Base-by-base conservation (phyloP, 2,113 vertebrate species). In the Rhineura floridana region DNA sequence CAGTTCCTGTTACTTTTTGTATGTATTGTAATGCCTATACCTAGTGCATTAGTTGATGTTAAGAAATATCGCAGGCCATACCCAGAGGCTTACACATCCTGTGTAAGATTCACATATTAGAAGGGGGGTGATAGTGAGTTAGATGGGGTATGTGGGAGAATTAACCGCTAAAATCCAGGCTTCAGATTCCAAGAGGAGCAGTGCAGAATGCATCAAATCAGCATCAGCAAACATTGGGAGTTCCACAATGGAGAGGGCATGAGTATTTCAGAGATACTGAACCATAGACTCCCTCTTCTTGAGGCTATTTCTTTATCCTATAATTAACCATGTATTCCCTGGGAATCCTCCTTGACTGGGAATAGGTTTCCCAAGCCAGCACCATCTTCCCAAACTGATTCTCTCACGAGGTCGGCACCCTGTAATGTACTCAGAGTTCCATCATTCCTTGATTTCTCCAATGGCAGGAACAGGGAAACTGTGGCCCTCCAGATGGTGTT, bases 101-200 rank as follows among this genome's bases (percentile, higher is more conserved):
- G 12, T 5, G 19, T 12, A 39, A 36, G 50, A 72, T 21, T 25
- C 30, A 63, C 15, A 48, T 63, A 46, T 3, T 42, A 17, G 59
- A 63, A 59, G 23, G 36, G 36, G 7, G 21, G 25, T 19, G 3
- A 30, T 81, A 25, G 83, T 21, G 48, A 30, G 7, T 4, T 23
- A 2, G 19, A 1, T 2, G 59, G 21, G 78, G 19, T 30, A 28
- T 25, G 17, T 3, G 2, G 5, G n/a, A 4, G 33, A 4, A 2
- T 28, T 52, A 52, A n/a, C 9, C 25, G 33, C 33, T 8, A 72
- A 25, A 30, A 25, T 33, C 2, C 21, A 42, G 19, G 19, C 1
- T 70, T 84, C 30, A 36, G 8, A 46, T 50, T 50, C 36, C 17
- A 50, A 36, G 9, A 12, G 42, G 30, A 17, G 48, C 15, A n/a